phyloP scores from a whole-genome alignment of 2,113 vertebrate species.

The Apus apus region DNA sequence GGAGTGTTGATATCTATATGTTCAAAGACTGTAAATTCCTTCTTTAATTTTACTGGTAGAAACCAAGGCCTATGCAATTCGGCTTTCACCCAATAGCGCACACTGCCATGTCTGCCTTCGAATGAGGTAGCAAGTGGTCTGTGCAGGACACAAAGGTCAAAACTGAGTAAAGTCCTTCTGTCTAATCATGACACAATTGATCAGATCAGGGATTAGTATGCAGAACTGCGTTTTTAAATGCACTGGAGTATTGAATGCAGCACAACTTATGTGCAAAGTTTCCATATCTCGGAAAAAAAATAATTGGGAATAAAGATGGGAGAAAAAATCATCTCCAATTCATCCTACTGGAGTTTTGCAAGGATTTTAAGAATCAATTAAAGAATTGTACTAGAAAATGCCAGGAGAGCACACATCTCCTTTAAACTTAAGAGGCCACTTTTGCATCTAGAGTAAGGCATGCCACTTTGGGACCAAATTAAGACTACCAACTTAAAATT shows the following conservation, averaged over 20 bases:
- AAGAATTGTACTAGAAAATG: conserved; percentile 64
- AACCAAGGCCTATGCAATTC: conserved; percentile 98
- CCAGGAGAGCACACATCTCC: conserved; percentile 35
- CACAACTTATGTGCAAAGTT: conserved; percentile 39
- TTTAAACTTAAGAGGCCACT: conserved; percentile 66
- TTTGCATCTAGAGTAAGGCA: conserved; percentile 10
- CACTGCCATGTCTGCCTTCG: conserved; percentile 99
- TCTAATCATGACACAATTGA: conserved; percentile 35
- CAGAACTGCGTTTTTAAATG: conserved; percentile 42
- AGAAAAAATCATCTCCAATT: conserved; percentile 63
- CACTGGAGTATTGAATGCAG: conserved; percentile 19
- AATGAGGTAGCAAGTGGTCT: conserved; percentile 99
- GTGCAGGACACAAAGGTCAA: conserved; percentile 76
- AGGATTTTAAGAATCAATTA: neutral
- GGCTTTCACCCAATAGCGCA: conserved; percentile 99
- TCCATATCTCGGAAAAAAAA: conserved; percentile 23
- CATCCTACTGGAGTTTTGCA: neutral
- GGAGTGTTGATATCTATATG: conserved; percentile 99
- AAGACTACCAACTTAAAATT: conserved; percentile 6
- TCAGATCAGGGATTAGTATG: conserved; percentile 50
- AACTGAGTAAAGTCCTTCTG: conserved; percentile 69
- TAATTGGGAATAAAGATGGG: conserved; percentile 45
- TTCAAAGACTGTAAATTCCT: conserved; percentile 99
- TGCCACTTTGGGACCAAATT: neutral
- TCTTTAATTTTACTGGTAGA: conserved; percentile 99